Evolutionary conservation across 2,113 vertebrate species (phyloP).

Genomic region (Felis catus): F.catus_Fca126_mat1.0 CM031417.1:51863001-51863500

Average conservation of each 20-base stretch:
- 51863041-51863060: background rate
- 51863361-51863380: background rate
- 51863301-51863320: background rate
- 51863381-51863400: background rate
- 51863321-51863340: background rate
- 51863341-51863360: background rate
- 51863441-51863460: background rate
- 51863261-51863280: conserved; percentile 6
- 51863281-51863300: background rate
- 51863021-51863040: background rate
- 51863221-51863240: background rate
- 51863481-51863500: background rate
- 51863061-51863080: background rate
- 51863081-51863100: background rate
- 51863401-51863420: background rate
- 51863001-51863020: background rate
- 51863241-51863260: background rate
- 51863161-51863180: background rate
- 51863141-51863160: background rate
- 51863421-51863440: background rate
- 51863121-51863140: background rate
- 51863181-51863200: background rate
- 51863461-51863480: background rate
- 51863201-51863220: background rate
- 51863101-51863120: background rate